Conservation (phyloP, 2,888 invertebrate species). For the Monopis laevigella region DNA sequence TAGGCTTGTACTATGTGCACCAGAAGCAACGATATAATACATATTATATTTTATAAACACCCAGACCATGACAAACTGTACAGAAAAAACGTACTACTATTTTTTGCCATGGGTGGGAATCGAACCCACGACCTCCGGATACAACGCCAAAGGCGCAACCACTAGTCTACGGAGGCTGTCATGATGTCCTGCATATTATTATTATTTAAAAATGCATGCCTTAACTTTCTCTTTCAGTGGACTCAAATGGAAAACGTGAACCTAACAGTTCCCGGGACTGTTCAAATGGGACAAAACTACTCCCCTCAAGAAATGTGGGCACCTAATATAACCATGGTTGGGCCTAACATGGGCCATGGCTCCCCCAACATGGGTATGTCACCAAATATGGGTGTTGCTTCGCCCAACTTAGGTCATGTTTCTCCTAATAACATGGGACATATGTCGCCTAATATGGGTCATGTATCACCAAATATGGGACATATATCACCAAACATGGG, state of each 20-base stretch:
- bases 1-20: no score
- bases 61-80: no score
- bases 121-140: no score
- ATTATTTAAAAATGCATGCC: no score
- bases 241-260: constrained; percentile 7
- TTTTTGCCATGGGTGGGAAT: no score
- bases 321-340: constrained; percentile 18
- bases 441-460: constrained; percentile 20
- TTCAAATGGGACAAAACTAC: constrained; percentile 2
- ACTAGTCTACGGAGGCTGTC: no score
- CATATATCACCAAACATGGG: constrained; percentile 21
- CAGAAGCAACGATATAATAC: no score
- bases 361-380: constrained; percentile 22
- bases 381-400: constrained; percentile 17
- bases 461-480: constrained; percentile 13
- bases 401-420: constrained; percentile 18
- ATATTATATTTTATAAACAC: no score
- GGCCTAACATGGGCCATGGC: constrained; percentile 18
- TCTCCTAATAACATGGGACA: constrained; percentile 25
- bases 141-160: no score
- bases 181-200: no score
- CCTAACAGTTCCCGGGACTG: constrained; percentile 8
- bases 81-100: no score
- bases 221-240: constrained; percentile 6
- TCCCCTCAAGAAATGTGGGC: constrained; percentile 14